Evolutionary conservation across 2,113 vertebrate genomes (phyloP).

Genomic region (Corydoras sp.): DNA sequence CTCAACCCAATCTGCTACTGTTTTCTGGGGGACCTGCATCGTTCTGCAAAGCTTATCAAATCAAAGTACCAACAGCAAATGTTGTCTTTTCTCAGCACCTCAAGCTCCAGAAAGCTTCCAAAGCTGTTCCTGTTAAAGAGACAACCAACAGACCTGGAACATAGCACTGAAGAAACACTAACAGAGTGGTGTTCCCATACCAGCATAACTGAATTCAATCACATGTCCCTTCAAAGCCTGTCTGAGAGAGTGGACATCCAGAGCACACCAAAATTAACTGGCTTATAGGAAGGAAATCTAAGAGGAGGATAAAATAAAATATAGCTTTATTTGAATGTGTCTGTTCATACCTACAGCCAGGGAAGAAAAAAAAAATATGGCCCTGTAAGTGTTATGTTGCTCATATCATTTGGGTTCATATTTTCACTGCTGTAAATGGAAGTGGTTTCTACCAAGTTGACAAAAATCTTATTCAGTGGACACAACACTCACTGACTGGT

Average conservation of each 20-base stretch:
- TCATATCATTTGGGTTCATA: too few species aligned
- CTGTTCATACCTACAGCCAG: too few species aligned
- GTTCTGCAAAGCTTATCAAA: conserved; percentile 78
- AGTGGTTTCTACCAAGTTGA: too few species aligned
- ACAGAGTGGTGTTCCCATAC: conserved; percentile 46
- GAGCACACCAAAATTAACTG: conserved; percentile 35
- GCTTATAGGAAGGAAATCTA: conserved; percentile 13
- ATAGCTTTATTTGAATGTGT: too few species aligned
- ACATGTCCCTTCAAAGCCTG: conserved; percentile 44
- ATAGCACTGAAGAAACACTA: conserved; percentile 34
- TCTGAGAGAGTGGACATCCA: conserved; percentile 25
- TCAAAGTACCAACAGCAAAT: conserved; percentile 79
- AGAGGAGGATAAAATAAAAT: too few species aligned
- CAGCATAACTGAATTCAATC: conserved; percentile 37
- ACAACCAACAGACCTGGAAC: conserved; percentile 22
- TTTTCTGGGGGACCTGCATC: conserved; percentile 80
- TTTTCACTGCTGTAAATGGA: too few species aligned
- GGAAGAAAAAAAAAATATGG: too few species aligned
- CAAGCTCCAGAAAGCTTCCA: conserved; percentile 46
- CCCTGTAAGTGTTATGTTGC: too few species aligned
- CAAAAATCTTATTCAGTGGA: too few species aligned
- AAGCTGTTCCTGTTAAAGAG: conserved; percentile 36
- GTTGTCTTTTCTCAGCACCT: conserved; percentile 68
- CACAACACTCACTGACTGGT: too few species aligned
- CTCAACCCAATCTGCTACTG: conserved; percentile 91